phyloP scores from a whole-genome alignment of 2,888 invertebrate species.

The Empis stercorea region DNA sequence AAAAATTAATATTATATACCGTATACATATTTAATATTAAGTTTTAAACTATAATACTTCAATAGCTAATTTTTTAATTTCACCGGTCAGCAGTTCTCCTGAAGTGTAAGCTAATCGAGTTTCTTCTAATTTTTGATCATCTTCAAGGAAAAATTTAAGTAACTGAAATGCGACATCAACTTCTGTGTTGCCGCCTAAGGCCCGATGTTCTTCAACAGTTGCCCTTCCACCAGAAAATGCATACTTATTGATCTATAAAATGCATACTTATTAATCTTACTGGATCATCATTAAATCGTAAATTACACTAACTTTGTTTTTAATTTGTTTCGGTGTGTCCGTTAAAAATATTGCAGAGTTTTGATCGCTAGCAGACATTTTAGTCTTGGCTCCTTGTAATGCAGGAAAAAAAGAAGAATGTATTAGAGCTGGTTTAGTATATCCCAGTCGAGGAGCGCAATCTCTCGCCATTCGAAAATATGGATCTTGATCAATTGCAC shows the following conservation, averaged over 20 bases:
- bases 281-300: background rate
- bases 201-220: constrained; percentile 85
- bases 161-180: constrained; percentile 94
- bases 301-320: constrained; percentile 61
- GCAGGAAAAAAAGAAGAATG: constrained; percentile 88
- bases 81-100: constrained; percentile 85
- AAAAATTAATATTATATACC: background rate
- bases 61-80: constrained; percentile 85
- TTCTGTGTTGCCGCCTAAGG: constrained; percentile 86
- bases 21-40: background rate
- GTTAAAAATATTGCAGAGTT: constrained; percentile 92
- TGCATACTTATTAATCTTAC: background rate
- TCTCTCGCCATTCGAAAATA: constrained; percentile 98
- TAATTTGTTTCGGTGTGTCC: constrained; percentile 89
- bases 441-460: constrained; percentile 83
- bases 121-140: constrained; percentile 71
- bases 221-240: constrained; percentile 95
- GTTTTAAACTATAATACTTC: constrained; percentile 35
- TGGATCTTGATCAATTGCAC: constrained; percentile 99
- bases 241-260: constrained; percentile 69
- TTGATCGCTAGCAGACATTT: constrained; percentile 95
- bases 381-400: constrained; percentile 90
- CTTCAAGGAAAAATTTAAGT: constrained; percentile 86
- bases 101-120: constrained; percentile 39
- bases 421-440: constrained; percentile 74